phyloP scores from a whole-genome alignment of 2,113 vertebrate species.

The Etheostoma spectabile region DNA sequence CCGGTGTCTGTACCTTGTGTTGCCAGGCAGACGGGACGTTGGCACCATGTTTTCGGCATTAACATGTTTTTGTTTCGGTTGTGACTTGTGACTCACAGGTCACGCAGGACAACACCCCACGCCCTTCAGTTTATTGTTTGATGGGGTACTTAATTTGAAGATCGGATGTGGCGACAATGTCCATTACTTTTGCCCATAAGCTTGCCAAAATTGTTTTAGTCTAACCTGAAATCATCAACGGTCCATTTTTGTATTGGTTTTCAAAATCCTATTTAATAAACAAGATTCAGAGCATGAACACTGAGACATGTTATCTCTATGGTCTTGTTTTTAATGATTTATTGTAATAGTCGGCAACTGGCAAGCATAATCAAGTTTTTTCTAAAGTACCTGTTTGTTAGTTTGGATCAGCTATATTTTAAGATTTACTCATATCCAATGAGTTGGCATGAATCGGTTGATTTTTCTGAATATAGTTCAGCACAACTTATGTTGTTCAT shows the following conservation, averaged over 20 bases:
- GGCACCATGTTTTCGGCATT: neutral
- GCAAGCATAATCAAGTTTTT: neutral
- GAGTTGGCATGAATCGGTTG: neutral
- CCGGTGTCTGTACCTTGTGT: neutral
- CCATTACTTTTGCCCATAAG: neutral
- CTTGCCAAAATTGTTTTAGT: too few species aligned
- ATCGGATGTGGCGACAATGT: conserved; percentile 1
- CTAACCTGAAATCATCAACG: neutral
- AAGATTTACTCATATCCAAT: neutral
- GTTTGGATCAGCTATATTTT: conserved; percentile 5
- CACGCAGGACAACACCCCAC: conserved; percentile 6
- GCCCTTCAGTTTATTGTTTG: neutral
- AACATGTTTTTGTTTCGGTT: conserved; percentile 35
- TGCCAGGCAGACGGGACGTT: neutral
- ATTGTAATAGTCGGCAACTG: conserved; percentile 2
- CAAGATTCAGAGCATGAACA: neutral
- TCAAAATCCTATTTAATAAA: neutral
- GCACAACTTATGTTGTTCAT: neutral
- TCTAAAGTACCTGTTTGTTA: neutral
- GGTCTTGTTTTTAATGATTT: conserved; percentile 1
- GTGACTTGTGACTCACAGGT: conserved; percentile 56
- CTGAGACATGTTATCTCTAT: neutral
- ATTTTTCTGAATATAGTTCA: neutral
- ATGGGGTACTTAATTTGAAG: neutral
- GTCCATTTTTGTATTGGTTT: neutral